phyloP scores from a whole-genome alignment of 2,888 invertebrate species.

The Cantharis lateralis region DNA sequence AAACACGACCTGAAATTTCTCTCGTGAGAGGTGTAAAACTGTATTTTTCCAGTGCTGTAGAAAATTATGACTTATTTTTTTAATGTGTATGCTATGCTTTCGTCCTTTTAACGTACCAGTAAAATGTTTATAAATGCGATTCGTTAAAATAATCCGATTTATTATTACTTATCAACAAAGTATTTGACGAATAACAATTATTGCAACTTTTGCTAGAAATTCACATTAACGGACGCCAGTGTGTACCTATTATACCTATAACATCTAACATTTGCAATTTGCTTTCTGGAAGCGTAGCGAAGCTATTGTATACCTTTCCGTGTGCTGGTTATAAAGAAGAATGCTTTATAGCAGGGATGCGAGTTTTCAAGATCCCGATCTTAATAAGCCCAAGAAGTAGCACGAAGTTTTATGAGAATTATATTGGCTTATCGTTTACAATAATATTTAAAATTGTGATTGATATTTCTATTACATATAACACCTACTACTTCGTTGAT shows the following conservation, averaged over 20 bases:
- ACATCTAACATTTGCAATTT: slow-evolving; percentile 36
- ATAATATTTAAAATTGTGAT: slow-evolving; percentile 27
- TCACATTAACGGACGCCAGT: slow-evolving; percentile 11
- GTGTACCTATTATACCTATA: slow-evolving; percentile 23
- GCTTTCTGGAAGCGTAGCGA: slow-evolving; percentile 39
- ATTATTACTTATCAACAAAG: neutral
- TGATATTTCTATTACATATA: slow-evolving; percentile 8
- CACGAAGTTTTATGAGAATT: slow-evolving; percentile 28
- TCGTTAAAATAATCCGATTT: neutral
- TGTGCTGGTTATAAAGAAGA: slow-evolving; percentile 45
- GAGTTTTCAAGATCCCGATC: slow-evolving; percentile 29
- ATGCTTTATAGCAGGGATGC: slow-evolving; percentile 42
- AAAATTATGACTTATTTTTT: slow-evolving; percentile 1
- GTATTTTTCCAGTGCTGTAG: slow-evolving; percentile 22
- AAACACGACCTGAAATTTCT: slow-evolving; percentile 45
- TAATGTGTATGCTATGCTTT: neutral
- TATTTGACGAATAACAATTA: neutral
- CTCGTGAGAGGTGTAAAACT: slow-evolving; percentile 41
- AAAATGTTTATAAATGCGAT: neutral
- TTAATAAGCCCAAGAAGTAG: slow-evolving; percentile 28
- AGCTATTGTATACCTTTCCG: slow-evolving; percentile 40
- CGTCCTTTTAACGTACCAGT: neutral
- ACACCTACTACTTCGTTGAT: neutral
- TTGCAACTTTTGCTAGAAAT: neutral
- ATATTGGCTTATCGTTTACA: slow-evolving; percentile 30